A percentile compares a stretch with the other conserved stretches of the same genome.
Evolutionary conservation across 2,797 vertebrate species (phyloP).

Genomic region (Gephyroberyx darwinii): DNA sequence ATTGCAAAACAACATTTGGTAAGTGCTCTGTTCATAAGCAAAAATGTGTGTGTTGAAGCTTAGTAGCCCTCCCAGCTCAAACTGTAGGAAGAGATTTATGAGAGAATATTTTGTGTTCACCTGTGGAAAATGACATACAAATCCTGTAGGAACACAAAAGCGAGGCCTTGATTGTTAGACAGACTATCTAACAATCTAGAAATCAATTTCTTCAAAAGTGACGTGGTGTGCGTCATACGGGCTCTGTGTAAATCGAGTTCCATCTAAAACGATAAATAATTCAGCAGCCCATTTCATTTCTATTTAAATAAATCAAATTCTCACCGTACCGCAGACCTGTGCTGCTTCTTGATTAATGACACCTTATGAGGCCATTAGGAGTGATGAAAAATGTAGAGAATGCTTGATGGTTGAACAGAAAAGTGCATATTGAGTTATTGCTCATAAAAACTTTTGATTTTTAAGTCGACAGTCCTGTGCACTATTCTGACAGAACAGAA

Average conservation of each 20-base stretch:
- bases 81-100: no score
- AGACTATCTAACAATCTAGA: not conserved
- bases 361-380: constrained; percentile 15
- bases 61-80: no score
- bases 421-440: not conserved
- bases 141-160: not conserved
- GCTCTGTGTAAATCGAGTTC: constrained; percentile 27
- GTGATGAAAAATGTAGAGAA: constrained; percentile 20
- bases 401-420: constrained; percentile 5
- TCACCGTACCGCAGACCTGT: not conserved
- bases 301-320: constrained; percentile 53
- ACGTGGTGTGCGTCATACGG: constrained; percentile 30
- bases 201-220: constrained; percentile 37
- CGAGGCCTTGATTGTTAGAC: not conserved
- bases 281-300: constrained; percentile 61
- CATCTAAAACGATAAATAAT: constrained; percentile 68
- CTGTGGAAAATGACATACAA: not conserved
- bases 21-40: no score
- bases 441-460: no score
- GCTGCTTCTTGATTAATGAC: constrained; percentile 32
- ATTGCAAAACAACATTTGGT: no score
- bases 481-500: no score
- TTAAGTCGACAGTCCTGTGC: no score
- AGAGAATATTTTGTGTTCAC: no score
- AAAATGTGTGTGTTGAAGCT: no score